Conservation (phyloP, 2,888 invertebrate species). For the Theretra japonica region DNA sequence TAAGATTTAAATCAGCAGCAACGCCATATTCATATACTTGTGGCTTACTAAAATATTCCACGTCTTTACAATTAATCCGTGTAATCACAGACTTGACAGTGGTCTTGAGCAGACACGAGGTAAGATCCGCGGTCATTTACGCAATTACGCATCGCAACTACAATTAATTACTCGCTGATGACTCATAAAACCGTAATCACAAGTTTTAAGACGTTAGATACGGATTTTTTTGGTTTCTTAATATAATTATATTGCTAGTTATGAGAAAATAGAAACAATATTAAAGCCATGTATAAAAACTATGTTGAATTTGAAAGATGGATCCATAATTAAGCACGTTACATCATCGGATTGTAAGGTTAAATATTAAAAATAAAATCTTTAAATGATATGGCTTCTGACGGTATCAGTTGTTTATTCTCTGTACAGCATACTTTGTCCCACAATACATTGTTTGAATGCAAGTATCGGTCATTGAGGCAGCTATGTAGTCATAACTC, state of each 20-base stretch:
- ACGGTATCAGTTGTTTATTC: no score
- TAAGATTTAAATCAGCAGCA: neutral
- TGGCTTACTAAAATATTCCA: neutral
- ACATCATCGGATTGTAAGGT: neutral
- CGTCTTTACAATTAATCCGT: slow-evolving; percentile 1
- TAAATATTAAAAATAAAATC: no score
- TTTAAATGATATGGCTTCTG: no score
- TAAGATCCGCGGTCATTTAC: slow-evolving; percentile 14
- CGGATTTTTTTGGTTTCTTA: neutral
- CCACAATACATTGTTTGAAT: no score
- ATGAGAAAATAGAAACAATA: neutral
- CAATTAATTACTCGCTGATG: slow-evolving; percentile 23
- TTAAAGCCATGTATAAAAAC: neutral
- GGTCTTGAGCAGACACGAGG: slow-evolving; percentile 16
- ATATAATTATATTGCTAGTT: neutral
- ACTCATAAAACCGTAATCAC: slow-evolving; percentile 12
- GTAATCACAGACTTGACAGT: slow-evolving; percentile 9
- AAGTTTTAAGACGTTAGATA: neutral
- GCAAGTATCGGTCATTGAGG: no score
- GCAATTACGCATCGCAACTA: slow-evolving; percentile 17
- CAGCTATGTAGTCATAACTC: no score
- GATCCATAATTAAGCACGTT: neutral
- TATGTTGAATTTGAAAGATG: neutral
- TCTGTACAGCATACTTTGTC: no score
- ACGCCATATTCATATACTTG: neutral